A percentile compares a stretch with the other conserved stretches of the same genome.
These are phyloP conservation scores for Apeltes quadracus DNA, from an alignment of 2,113 vertebrate genomes.

Conservation along the genomic window DNA sequence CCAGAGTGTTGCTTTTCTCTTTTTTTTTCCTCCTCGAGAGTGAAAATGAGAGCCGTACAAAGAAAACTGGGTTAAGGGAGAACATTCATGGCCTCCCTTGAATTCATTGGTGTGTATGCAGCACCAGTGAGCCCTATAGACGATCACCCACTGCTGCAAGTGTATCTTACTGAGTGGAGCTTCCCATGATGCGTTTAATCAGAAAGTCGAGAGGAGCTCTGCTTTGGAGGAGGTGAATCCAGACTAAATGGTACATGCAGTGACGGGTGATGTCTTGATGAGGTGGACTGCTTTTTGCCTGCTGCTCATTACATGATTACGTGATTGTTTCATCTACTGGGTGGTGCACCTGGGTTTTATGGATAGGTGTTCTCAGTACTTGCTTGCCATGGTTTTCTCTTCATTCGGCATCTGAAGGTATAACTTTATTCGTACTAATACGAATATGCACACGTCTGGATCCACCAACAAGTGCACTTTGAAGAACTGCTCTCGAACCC, in stretches of 20 bases:
- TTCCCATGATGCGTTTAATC: not conserved
- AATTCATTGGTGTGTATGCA: conserved; percentile 65
- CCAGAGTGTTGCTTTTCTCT: not conserved
- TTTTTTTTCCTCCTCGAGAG: conserved; percentile 16
- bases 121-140: conserved; percentile 66
- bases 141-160: conserved; percentile 71
- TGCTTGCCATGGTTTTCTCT: not conserved
- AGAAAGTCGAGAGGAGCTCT: not conserved
- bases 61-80: conserved; percentile 26
- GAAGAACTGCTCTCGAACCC: not conserved
- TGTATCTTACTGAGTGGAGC: conserved; percentile 7
- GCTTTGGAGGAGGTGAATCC: conserved; percentile 1
- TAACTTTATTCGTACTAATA: not conserved
- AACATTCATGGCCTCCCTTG: conserved; percentile 57
- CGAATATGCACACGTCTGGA: no score
- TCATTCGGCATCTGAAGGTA: not conserved
- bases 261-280: not conserved
- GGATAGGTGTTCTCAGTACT: not conserved
- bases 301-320: not conserved
- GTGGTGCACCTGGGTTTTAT: not conserved
- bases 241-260: not conserved
- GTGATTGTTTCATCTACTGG: not conserved
- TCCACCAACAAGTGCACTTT: not conserved
- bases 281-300: not conserved
- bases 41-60: conserved; percentile 57